These are phyloP conservation scores for Rhynchotus rufescens DNA, from an alignment of 2,797 vertebrate genomes.

Conservation along the genomic window DNA sequence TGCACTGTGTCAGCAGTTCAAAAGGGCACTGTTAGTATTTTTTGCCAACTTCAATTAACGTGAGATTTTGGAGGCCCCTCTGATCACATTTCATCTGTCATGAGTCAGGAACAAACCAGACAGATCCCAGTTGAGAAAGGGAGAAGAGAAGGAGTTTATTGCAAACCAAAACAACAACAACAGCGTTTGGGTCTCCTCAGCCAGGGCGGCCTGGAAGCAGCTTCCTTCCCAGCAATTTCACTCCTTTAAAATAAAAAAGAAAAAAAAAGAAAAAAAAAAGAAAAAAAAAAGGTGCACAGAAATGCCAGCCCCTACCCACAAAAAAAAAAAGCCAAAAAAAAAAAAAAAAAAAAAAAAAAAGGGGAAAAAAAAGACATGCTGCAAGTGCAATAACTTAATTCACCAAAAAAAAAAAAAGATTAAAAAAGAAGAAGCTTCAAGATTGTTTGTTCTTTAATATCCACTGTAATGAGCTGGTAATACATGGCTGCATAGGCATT, in stretches of 20 bases:
- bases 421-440: slow-evolving; percentile 44
- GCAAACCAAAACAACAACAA: slow-evolving; percentile 75
- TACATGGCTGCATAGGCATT: slow-evolving; percentile 83
- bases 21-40: slow-evolving; percentile 90
- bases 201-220: background rate
- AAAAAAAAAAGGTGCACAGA: background rate
- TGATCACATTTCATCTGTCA: slow-evolving; percentile 89
- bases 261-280: background rate
- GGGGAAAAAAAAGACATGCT: background rate
- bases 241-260: slow-evolving; percentile 34
- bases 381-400: no score
- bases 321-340: background rate
- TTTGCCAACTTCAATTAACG: slow-evolving; percentile 93
- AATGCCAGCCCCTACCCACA: background rate
- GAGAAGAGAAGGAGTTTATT: slow-evolving; percentile 80
- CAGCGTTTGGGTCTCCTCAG: slow-evolving; percentile 45
- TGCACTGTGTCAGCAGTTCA: slow-evolving; percentile 92
- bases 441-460: slow-evolving; percentile 77
- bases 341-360: slow-evolving; percentile 72
- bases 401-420: background rate
- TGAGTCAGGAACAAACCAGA: slow-evolving; percentile 81
- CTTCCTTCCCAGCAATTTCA: background rate
- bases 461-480: slow-evolving; percentile 78
- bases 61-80: slow-evolving; percentile 85
- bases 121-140: slow-evolving; percentile 76